These are phyloP conservation scores for Takifugu ocellatus DNA, from an alignment of 2,797 vertebrate species.

Conservation along the genomic window DNA sequence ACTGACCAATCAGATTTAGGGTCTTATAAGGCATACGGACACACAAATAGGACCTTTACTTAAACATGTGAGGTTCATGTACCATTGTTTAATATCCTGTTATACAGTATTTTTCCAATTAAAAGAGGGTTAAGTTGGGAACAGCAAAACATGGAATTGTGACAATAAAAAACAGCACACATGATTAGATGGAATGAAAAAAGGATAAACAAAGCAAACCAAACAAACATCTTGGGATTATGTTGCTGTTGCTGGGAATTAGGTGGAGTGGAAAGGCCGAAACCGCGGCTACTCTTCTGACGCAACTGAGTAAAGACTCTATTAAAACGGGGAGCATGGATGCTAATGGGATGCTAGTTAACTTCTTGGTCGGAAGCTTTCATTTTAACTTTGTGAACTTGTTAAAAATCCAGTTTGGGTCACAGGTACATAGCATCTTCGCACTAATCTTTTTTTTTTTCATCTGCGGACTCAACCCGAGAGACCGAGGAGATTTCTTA, in stretches of 20 bases:
- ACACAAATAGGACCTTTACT: too few species aligned
- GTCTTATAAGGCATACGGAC: too few species aligned
- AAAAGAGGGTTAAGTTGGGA: too few species aligned
- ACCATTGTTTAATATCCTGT: too few species aligned
- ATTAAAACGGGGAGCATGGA: too few species aligned
- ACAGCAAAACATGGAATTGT: too few species aligned
- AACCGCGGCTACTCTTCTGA: not conserved
- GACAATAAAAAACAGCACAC: too few species aligned
- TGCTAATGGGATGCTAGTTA: slow-evolving; percentile 4
- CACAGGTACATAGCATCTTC: slow-evolving; percentile 55
- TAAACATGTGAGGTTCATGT: too few species aligned
- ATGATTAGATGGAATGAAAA: not conserved
- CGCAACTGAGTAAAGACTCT: not conserved
- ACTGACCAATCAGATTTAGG: too few species aligned
- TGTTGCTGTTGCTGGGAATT: not conserved
- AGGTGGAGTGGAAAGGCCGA: not conserved
- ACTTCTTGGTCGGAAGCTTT: slow-evolving; percentile 27
- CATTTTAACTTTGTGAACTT: slow-evolving; percentile 49
- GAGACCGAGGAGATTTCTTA: slow-evolving; percentile 74
- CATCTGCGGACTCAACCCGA: slow-evolving; percentile 63
- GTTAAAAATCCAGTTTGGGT: slow-evolving; percentile 57
- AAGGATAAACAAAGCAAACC: not conserved
- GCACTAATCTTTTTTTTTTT: slow-evolving; percentile 69
- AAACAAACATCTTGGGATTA: not conserved
- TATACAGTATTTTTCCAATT: too few species aligned